Percentiles rank a stretch among this genome's conserved stretches.
phyloP scores from a whole-genome alignment of 2,888 invertebrate species.

The Ophion slaviceki region DNA sequence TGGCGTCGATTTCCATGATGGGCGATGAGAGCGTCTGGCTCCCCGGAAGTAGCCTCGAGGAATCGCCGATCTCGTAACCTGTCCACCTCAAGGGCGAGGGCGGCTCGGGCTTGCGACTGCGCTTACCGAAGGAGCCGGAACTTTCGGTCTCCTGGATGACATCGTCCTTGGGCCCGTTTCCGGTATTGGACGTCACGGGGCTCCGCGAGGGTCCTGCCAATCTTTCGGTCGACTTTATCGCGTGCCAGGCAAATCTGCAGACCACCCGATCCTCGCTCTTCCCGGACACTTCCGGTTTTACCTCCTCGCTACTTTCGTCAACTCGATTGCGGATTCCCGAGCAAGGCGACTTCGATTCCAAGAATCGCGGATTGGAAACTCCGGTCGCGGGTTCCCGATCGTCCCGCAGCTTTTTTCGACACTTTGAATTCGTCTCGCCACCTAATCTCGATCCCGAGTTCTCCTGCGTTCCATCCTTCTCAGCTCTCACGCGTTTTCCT shows the following conservation, averaged over 20 bases:
- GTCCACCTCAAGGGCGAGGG: slow-evolving; percentile 11
- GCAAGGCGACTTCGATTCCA: background rate
- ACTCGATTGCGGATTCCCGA: no score
- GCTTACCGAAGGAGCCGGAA: background rate
- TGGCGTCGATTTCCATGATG: slow-evolving; percentile 47
- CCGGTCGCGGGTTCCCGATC: background rate
- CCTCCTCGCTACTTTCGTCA: no score
- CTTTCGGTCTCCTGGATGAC: background rate
- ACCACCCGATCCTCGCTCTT: background rate
- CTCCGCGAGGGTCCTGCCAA: background rate
- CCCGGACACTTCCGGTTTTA: background rate
- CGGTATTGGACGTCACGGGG: no score
- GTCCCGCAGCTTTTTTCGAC: background rate
- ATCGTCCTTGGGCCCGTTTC: background rate
- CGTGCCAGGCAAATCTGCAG: slow-evolving; percentile 20
- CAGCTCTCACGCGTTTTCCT: slow-evolving; percentile 46
- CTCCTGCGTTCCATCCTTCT: slow-evolving; percentile 19
- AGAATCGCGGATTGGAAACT: background rate
- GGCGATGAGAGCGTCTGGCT: slow-evolving; percentile 20
- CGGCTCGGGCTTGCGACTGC: background rate
- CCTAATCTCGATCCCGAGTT: background rate
- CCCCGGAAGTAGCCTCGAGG: background rate
- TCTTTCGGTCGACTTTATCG: background rate
- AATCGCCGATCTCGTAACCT: slow-evolving; percentile 18
- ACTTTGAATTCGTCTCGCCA: background rate